phyloP scores from a whole-genome alignment of 2,113 vertebrate species.

The Microtus ochrogaster region DNA sequence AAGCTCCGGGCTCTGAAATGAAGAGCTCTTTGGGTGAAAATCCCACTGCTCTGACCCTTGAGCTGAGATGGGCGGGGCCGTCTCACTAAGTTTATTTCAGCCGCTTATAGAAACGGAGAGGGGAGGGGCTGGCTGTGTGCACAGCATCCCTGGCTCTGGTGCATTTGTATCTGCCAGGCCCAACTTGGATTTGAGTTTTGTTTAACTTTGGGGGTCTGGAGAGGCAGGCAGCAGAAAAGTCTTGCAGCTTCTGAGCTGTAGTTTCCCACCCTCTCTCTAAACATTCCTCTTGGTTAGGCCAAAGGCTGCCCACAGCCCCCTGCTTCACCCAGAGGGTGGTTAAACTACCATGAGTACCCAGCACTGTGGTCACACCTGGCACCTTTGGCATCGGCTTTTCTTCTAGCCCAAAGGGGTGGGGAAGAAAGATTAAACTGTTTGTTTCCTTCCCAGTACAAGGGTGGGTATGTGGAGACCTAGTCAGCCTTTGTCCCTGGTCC shows the following conservation, averaged over 20 bases:
- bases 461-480: not conserved
- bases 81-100: slow-evolving; percentile 80
- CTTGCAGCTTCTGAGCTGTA: slow-evolving; percentile 8
- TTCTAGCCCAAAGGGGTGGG: not conserved
- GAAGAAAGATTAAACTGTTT: not conserved
- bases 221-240: slow-evolving; percentile 50
- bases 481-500: not conserved
- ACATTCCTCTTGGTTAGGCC: not conserved
- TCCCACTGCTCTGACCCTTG: not conserved
- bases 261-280: slow-evolving; percentile 57
- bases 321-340: not conserved
- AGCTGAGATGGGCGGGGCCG: slow-evolving; percentile 64
- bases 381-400: not conserved
- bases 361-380: not conserved
- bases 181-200: slow-evolving; percentile 79
- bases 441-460: slow-evolving; percentile 30
- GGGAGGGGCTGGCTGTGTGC: slow-evolving; percentile 21
- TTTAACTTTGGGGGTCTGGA: slow-evolving; percentile 62
- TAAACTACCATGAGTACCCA: not conserved
- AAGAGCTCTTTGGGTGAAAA: slow-evolving; percentile 68
- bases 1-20: slow-evolving; percentile 62
- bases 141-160: slow-evolving; percentile 49
- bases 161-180: slow-evolving; percentile 78
- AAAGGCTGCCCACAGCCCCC: not conserved
- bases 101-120: slow-evolving; percentile 73